phyloP scores from a whole-genome alignment of 2,888 invertebrate species.

The Xanthia togata region DNA sequence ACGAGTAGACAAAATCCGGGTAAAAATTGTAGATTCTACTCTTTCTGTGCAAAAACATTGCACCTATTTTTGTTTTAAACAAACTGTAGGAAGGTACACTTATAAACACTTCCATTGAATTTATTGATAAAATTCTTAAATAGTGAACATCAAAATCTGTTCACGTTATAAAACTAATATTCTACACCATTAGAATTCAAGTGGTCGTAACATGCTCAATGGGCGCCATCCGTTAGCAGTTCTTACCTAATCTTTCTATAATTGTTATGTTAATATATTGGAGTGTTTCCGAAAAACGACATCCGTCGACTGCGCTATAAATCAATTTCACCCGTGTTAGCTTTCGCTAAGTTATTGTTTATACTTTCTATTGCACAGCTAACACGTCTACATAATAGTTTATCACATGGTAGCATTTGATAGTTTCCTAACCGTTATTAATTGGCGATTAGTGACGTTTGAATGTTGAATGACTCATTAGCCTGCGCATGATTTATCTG shows the following conservation, averaged over 20 bases:
- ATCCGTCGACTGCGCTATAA: slow-evolving; percentile 82
- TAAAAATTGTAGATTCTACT: slow-evolving; percentile 36
- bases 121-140: slow-evolving; percentile 57
- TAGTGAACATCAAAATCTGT: slow-evolving; percentile 39
- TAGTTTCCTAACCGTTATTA: slow-evolving; percentile 82
- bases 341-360: slow-evolving; percentile 90
- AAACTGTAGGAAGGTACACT: slow-evolving; percentile 16
- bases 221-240: slow-evolving; percentile 71
- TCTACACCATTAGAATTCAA: slow-evolving; percentile 49
- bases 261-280: slow-evolving; percentile 88
- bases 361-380: slow-evolving; percentile 87
- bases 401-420: slow-evolving; percentile 85
- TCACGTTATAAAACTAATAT: slow-evolving; percentile 45
- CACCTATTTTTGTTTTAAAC: slow-evolving; percentile 50
- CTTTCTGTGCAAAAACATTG: slow-evolving; percentile 49
- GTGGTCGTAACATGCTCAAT: slow-evolving; percentile 70
- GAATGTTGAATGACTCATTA: slow-evolving; percentile 75
- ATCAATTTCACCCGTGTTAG: slow-evolving; percentile 88
- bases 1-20: slow-evolving; percentile 53
- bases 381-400: slow-evolving; percentile 77
- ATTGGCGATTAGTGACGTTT: slow-evolving; percentile 75
- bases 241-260: slow-evolving; percentile 85
- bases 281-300: slow-evolving; percentile 88
- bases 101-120: slow-evolving; percentile 61
- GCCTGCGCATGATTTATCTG: slow-evolving; percentile 68